Evolutionary conservation across 2,113 vertebrate genomes (phyloP), one percentile per base, ranked within the genome.

Genomic region (Cacatua alba): DNA sequence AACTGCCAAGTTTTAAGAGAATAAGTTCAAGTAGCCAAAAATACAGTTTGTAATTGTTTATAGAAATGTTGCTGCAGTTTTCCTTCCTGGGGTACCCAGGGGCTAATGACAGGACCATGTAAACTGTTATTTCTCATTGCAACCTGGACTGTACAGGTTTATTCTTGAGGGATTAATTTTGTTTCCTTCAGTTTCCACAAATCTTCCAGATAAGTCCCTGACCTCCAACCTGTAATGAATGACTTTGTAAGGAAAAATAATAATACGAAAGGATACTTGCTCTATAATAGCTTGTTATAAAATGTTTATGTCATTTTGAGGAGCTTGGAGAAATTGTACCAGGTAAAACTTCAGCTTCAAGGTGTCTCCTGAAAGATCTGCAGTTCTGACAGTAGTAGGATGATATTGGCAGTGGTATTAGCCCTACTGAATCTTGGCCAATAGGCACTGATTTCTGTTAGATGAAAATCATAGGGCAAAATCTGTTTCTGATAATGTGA

Each of bases 1-100:
- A 87, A 83, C 48, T 69, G 72, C 75, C 89, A 97, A 31, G 17
- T 64, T 96, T 29, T 70, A 90, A 77, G 69, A 95, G 82, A 95
- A 96, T 71, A 97, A 68, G 95, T 62, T 95, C 84, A 95, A 95
- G 70, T 86, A 94, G 29, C 63, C 82, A 86, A 92, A 91, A 94
- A 91, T 82, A 94, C 29, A 92, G 33, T 96, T 97, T 95, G 60
- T 95, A 94, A 88, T 68, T 88, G 63, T 95, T 94, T 93, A 44
- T 68, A 94, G 68, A 95, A 96, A 95, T 91, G 63, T 71, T 79
- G 49, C 71, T 97, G 92, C 90, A 77, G 55, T 94, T 92, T 97
- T 57, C 25, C 52, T 92, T 83, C 44, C 86, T 91, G 65, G 37
- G 76, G 33, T 89, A 70, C 35, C 26, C 46, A 63, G 39, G 60